Evolutionary conservation across 1,140 invertebrate species (phyloP), one percentile per base, ranked within the genome.

Genomic region (Drosophila bocqueti): DNA sequence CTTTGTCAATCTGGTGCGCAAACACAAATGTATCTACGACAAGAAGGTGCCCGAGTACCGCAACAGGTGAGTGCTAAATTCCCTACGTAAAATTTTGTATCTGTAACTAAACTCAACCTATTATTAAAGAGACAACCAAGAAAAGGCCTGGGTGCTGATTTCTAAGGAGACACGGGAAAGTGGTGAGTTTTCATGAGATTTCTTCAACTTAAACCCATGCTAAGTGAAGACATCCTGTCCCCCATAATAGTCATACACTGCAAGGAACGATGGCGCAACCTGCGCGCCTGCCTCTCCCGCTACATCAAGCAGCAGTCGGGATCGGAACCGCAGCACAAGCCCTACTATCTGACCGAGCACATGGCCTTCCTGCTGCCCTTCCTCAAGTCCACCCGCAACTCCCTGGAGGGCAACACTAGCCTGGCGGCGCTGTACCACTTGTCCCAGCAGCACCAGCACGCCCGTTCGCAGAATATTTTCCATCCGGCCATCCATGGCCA

Each of bases 111-210:
- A n/a, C 4, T 16, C 3, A 16, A 26, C 2, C 15, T 24, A 16
- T 6, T 24, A 16, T 73, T 75, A 1, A 60, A 90, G 85, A 64
- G 91, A 93, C 26, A 86, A 92, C 61, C 93, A 93, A 55, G 93
- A 93, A 29, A 91, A 93, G 42, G 81, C 92, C 8, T 93, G 93
- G 93, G 57, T 79, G 34, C 71, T 92, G 5, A 93, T 93, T 10
- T 92, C 93, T 4, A 96, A 90, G 55, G 91, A 92, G 34, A 92
- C 91, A 0, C 68, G 78, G 46, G 91, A 92, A 50, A 92, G 91
- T 76, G 91, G 91, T 92, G 57, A 77, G 84, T 59, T 9, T 1
- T 43, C 15, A 40, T 42, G 0, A n/a, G 0, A 16, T 13, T 31
- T 13, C 0, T 34, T 10, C 4, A 29, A 26, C 15, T 26, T 2